Conservation (phyloP, 2,797 vertebrate genomes). For the Lacerta agilis region DNA sequence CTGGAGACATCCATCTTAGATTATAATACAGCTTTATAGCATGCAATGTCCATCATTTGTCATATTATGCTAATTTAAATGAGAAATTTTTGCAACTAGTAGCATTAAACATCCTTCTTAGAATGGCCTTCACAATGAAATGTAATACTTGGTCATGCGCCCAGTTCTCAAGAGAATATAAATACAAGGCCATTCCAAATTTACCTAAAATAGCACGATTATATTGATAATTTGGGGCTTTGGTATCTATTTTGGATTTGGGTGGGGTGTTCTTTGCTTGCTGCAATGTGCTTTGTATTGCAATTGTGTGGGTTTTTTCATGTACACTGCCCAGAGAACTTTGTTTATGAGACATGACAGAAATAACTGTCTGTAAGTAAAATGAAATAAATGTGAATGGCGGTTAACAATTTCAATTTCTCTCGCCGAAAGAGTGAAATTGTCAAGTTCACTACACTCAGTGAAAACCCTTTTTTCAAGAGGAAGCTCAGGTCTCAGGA, state of each 20-base stretch:
- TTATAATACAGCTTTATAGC: constrained; percentile 53
- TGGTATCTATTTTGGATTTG: background rate
- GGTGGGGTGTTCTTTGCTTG: background rate
- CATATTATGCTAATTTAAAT: constrained; percentile 64
- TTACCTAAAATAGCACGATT: background rate
- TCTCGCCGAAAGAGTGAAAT: background rate
- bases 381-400: background rate
- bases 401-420: background rate
- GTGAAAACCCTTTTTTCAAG: background rate
- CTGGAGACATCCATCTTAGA: constrained; percentile 45
- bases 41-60: constrained; percentile 57
- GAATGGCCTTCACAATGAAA: constrained; percentile 44
- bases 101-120: constrained; percentile 60
- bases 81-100: constrained; percentile 62
- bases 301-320: background rate
- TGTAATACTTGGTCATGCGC: constrained; percentile 28
- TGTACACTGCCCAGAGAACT: background rate
- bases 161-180: constrained; percentile 8
- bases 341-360: background rate
- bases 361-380: no score
- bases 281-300: background rate
- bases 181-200: background rate
- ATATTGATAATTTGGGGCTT: background rate
- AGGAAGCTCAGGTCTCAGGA: background rate
- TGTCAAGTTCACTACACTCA: background rate